phyloP scores from a whole-genome alignment of 2,888 invertebrate species.

The Nasonovia ribisnigri region DNA sequence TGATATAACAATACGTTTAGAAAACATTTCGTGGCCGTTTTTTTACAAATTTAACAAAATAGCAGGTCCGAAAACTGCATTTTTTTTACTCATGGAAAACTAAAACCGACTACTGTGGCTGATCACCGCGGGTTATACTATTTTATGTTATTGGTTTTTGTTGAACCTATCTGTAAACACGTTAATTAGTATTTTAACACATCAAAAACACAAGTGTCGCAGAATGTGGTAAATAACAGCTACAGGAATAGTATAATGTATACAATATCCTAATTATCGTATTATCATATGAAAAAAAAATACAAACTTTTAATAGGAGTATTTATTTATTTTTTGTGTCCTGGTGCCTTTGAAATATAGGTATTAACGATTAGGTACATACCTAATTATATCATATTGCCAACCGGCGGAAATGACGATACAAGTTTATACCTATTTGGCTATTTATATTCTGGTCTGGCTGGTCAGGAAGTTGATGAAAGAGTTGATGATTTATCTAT shows the following conservation, averaged over 20 bases:
- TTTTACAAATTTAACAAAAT: background rate
- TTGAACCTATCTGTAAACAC: background rate
- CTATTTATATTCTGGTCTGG: too few species aligned
- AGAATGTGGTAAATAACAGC: background rate
- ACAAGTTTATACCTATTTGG: too few species aligned
- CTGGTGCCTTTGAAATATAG: background rate
- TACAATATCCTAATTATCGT: background rate
- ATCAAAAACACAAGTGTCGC: background rate
- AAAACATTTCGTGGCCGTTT: background rate
- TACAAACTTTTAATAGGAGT: background rate
- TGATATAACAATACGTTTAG: background rate
- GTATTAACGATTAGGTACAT: background rate
- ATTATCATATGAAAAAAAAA: background rate
- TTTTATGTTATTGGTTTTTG: background rate
- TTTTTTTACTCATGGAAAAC: background rate
- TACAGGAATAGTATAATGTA: background rate
- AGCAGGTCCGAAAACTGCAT: background rate
- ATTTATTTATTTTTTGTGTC: background rate
- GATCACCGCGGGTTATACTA: background rate
- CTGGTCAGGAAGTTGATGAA: too few species aligned
- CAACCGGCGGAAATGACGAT: too few species aligned
- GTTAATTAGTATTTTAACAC: background rate
- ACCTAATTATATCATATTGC: too few species aligned
- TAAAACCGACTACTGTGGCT: background rate
- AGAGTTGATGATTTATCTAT: too few species aligned